Evolutionary conservation across 2,797 vertebrate species (phyloP).

Genomic region (Propithecus deckenii): DNA sequence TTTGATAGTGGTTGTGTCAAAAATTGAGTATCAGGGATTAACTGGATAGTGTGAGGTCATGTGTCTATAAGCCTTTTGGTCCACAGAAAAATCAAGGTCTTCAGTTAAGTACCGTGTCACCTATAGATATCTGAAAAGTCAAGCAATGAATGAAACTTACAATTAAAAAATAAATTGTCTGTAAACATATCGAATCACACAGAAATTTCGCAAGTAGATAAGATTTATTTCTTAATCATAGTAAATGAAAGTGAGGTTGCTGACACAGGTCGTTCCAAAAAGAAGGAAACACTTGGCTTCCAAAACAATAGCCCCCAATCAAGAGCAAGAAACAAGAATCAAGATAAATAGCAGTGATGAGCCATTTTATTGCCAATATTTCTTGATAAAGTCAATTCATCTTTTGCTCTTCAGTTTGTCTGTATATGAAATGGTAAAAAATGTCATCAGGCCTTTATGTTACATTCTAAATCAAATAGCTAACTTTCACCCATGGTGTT

Average conservation of each 20-base stretch:
- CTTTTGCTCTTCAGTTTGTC: slow-evolving; percentile 33
- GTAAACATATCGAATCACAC: not conserved
- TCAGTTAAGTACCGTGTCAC: not conserved
- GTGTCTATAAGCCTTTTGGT: not conserved
- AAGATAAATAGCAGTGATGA: slow-evolving; percentile 8
- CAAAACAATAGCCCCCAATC: not conserved
- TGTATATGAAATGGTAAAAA: not conserved
- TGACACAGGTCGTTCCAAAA: not conserved
- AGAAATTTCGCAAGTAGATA: not conserved
- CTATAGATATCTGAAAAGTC: not conserved
- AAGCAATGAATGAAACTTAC: not conserved
- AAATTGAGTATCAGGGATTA: not conserved
- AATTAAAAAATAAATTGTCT: not conserved
- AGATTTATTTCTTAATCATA: not conserved
- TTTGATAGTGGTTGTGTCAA: not conserved
- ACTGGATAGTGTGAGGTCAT: not conserved
- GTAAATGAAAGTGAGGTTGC: not conserved
- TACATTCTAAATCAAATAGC: slow-evolving; percentile 5
- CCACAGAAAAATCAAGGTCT: not conserved
- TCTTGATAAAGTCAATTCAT: slow-evolving; percentile 52
- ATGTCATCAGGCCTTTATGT: slow-evolving; percentile 11
- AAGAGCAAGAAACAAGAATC: not conserved
- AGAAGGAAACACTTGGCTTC: not conserved
- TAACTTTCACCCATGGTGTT: not conserved
- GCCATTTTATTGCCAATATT: slow-evolving; percentile 44